Evolutionary conservation across 2,888 invertebrate species (phyloP), one percentile per base, ranked within the genome.

Genomic region (Aspidapion aeneum): DNA sequence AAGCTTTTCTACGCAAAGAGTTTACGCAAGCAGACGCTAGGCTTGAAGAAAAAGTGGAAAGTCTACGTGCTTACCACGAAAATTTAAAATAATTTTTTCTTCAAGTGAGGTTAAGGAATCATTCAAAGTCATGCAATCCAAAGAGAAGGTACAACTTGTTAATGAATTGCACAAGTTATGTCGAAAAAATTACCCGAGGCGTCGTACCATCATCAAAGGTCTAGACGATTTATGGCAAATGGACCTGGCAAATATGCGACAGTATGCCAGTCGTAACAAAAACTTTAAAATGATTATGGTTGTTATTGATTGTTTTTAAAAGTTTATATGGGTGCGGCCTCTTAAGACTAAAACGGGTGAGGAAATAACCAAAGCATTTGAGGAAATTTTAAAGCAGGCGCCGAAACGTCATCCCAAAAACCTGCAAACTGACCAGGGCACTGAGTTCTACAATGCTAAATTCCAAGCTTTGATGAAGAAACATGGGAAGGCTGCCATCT

Each of bases 151-250:
- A 16, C 48, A 65, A 58, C 56, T 56, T 18, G n/a, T 56, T 18
- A 56, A 56, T 56, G 79, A 80, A 67, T 65, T 80, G 9, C 78
- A 79, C 71, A 76, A 71, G 69, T 69, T 74, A 20, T 76, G 74
- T 22, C 69, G 78, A 55, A 71, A 68, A 64, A 79, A 79, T 71
- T 77, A 77, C 71, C 68, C 67, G 22, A 68, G 77, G 35, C 68
- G 78, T 56, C 63, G 66, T 54, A 75, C 77, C 21, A 70, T 76
- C 18, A 70, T 76, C 49, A 76, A 75, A 66, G 77, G 74, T 55
- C 69, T 79, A 3, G 74, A 79, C 70, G 78, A 80, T 66, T 69
- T 78, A 12, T 79, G 77, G 79, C 80, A 81, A 73, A 75, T 76
- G 21, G 80, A 81, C 73, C 70, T 80, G 7, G 77, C 74, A n/a